phyloP scores from a whole-genome alignment of 2,113 vertebrate genomes.

The Semnornis frantzii region DNA sequence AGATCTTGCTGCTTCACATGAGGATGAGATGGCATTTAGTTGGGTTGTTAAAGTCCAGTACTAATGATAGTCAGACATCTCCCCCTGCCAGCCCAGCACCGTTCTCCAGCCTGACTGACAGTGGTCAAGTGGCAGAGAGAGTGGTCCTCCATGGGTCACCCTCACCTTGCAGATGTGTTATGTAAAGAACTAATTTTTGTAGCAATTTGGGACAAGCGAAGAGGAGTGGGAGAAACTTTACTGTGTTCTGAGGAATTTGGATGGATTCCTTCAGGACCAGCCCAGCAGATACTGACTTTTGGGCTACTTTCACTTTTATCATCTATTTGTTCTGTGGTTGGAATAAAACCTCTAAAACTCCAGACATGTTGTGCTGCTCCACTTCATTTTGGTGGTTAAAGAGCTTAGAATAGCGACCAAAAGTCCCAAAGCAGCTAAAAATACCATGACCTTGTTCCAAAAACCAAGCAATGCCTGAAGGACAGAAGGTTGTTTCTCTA shows the following conservation, averaged over 20 bases:
- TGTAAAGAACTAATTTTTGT: fast-evolving
- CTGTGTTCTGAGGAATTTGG: fast-evolving
- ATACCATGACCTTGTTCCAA: background rate
- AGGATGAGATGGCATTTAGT: fast-evolving
- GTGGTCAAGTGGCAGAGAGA: fast-evolving
- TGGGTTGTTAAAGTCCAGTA: fast-evolving
- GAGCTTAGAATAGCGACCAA: background rate
- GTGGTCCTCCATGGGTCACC: background rate
- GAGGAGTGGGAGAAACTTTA: background rate
- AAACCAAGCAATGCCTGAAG: background rate
- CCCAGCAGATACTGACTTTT: background rate
- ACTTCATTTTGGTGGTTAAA: fast-evolving
- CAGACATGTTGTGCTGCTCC: fast-evolving
- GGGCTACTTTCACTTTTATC: fast-evolving
- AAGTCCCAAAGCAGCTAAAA: background rate
- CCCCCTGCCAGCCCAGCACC: background rate
- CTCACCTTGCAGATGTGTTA: fast-evolving
- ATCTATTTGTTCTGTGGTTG: fast-evolving
- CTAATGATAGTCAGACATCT: background rate
- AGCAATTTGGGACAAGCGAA: fast-evolving
- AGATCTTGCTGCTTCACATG: fast-evolving
- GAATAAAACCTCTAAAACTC: background rate
- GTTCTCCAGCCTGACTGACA: fast-evolving
- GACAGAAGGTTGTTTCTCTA: background rate
- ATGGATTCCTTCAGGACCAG: background rate